Evolutionary conservation across 2,888 invertebrate genomes (phyloP), one percentile per base, ranked within the genome.

Genomic region (Mechanitis mazaeus): DNA sequence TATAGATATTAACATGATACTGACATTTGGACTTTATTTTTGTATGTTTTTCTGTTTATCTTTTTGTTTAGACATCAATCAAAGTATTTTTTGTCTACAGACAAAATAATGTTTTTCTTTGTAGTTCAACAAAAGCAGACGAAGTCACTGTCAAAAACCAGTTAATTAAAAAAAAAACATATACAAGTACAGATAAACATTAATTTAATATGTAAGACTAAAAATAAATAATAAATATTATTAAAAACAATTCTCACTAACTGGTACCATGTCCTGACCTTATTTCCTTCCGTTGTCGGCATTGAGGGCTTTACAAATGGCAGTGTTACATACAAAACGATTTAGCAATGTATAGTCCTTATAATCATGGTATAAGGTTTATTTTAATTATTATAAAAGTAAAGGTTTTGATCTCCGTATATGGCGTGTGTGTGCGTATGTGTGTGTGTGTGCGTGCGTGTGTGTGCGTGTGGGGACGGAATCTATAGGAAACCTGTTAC

Each of bases 221-320:
- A 20, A 5, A 35, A 35, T 35, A 35, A 7, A 9, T 50, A 20
- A 50, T 31, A 11, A 11, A 31, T 50, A 31, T 31, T 50, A 31
- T 50, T 50, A 20, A 20, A 50, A 28, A 2, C 7, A 28, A 12
- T 50, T 50, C 28, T 9, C 31, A 11, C 31, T 69, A 68, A 71
- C 73, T 72, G 72, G 71, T 72, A 74, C 71, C 69, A 71, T 67
- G 68, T 69, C 56, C 64, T 71, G 78, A 75, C 77, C 78, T 78
- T 72, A 74, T 73, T 78, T 78, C 78, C 78, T 78, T 78, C 78
- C 78, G 75, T 60, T 68, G 63, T 61, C 71, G 78, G 64, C 78
- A 77, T 78, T 76, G 78, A 68, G 60, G 61, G 64, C 67, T 66
- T 70, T 66, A 61, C 68, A 72, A 74, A 75, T 71, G 74, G 74